These are phyloP conservation scores for Struthio camelus DNA, from an alignment of 2,113 vertebrate species.

Conservation along the genomic window DNA sequence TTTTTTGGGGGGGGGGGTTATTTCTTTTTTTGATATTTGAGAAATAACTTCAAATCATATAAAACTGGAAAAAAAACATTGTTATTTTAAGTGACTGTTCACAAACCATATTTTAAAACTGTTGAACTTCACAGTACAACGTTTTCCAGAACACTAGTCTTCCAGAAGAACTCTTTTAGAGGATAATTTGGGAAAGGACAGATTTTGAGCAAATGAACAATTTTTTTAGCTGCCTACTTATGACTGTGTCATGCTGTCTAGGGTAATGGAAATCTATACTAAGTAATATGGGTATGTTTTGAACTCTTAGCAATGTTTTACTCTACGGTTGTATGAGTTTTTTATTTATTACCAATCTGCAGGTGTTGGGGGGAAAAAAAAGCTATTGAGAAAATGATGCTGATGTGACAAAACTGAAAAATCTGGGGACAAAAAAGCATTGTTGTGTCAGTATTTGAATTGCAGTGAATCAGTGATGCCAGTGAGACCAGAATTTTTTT, in stretches of 20 bases:
- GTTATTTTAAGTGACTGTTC: neutral
- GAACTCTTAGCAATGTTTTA: neutral
- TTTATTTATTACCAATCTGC: neutral
- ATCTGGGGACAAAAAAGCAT: neutral
- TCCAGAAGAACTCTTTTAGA: neutral
- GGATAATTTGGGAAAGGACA: neutral
- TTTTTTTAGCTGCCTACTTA: neutral
- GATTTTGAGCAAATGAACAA: neutral
- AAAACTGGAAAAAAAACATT: neutral
- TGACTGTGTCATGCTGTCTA: neutral
- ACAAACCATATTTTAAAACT: neutral
- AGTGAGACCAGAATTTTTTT: neutral
- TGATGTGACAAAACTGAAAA: neutral
- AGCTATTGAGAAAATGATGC: neutral
- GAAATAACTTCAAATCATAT: neutral
- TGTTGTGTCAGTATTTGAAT: neutral
- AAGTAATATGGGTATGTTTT: neutral
- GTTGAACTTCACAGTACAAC: neutral
- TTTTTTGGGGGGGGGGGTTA: too few relatives aligned
- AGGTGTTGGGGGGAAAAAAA: neutral
- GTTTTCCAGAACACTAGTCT: slow-evolving; percentile 16
- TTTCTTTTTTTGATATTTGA: too few relatives aligned
- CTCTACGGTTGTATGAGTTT: neutral
- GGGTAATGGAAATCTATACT: neutral
- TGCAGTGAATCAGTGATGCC: neutral